Percentiles rank a stretch among this genome's conserved stretches.
These are phyloP conservation scores for Camelus bactrianus DNA, from an alignment of 2,113 vertebrate genomes.

Conservation along the genomic window DNA sequence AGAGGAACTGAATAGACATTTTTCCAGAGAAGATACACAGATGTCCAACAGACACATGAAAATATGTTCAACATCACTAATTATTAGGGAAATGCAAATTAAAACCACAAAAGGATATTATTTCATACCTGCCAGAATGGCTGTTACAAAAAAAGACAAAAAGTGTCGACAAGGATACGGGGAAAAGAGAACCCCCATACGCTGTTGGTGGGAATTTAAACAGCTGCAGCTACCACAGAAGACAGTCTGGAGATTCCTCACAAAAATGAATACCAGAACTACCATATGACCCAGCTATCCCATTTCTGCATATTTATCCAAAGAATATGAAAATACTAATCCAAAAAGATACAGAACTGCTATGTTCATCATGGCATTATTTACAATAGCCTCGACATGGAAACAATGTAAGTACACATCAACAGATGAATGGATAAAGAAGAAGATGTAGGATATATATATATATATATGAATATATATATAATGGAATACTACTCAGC, in stretches of 20 bases:
- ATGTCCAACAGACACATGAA: background rate
- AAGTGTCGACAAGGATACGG: too few species aligned
- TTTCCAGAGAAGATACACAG: background rate
- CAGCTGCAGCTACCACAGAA: background rate
- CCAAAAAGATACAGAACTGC: background rate
- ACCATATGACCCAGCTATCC: background rate
- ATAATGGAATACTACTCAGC: background rate
- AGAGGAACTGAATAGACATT: background rate
- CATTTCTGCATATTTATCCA: background rate
- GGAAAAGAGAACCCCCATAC: background rate
- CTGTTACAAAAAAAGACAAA: background rate
- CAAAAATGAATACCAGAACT: background rate
- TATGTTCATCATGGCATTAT: background rate
- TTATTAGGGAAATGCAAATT: too few species aligned
- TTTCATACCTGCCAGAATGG: background rate
- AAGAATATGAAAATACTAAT: background rate
- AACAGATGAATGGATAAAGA: background rate
- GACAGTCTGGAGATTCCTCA: background rate
- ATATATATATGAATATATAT: background rate
- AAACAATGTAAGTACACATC: background rate
- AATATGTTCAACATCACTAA: background rate
- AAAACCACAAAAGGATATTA: background rate
- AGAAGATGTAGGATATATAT: background rate
- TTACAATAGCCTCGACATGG: background rate
- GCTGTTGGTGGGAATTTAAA: background rate